Evolutionary conservation across 1,140 invertebrate genomes (phyloP), one percentile per base, ranked within the genome.

Genomic region (Macrocentrus cingulum): DNA sequence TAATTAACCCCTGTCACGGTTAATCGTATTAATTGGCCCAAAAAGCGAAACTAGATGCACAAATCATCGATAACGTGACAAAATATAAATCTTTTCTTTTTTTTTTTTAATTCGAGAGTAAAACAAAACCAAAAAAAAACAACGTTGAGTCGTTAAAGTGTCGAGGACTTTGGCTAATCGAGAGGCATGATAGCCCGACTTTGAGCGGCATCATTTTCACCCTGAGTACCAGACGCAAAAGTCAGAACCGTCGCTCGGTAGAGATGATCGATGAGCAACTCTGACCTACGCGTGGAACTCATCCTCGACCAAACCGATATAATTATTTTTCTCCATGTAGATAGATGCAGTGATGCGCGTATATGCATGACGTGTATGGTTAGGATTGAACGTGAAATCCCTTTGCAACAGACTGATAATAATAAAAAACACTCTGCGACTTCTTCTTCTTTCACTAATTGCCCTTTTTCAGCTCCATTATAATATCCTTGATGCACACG

Each of bases 391-490:
- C n/a, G n/a, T n/a, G n/a, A n/a, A n/a, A n/a, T n/a, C n/a, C n/a
- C n/a, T n/a, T n/a, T n/a, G n/a, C n/a, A n/a, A n/a, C n/a, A n/a
- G n/a, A n/a, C n/a, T n/a, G n/a, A n/a, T n/a, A n/a, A n/a, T n/a
- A n/a, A n/a, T n/a, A n/a, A 34, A 51, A 36, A 51, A 51, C 36
- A 51, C 32, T 36, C 22, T 51, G 32, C 29, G 15, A 51, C 49
- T 51, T 53, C 51, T n/a, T n/a, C n/a, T n/a, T 53, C 51, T 53
- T 52, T 42, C 25, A 25, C 51, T 53, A 41, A 42, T 53, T 44
- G 37, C 22, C 25, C 39, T 53, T 42, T 23, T 41, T 42, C 19
- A 16, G 8, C 15, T 15, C 13, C n/a, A n/a, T 34, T 34, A 34
- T 20, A 15, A n/a, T 50, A 15, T 36, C 18, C 36, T 50, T 29